Conservation (phyloP, 2,113 vertebrate genomes). For the Cavia porcellus region DNA sequence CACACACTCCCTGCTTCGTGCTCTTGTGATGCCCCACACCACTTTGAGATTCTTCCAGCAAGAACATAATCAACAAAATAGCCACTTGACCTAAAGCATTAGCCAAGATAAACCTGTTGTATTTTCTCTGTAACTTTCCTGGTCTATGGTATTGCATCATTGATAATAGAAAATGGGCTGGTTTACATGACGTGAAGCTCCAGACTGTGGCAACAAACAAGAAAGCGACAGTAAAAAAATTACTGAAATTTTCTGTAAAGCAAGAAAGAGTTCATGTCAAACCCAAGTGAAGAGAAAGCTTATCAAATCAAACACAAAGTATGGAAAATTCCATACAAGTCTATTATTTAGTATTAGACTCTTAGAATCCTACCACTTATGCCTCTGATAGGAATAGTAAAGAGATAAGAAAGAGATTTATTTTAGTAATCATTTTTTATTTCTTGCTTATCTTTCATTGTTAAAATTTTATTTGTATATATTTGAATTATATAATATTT, state of each 20-base stretch:
- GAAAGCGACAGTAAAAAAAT: not conserved
- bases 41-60: not conserved
- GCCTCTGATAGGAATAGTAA: not conserved
- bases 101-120: not conserved
- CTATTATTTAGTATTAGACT: not conserved
- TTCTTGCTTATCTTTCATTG: not conserved
- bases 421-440: not conserved
- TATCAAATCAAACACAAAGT: not conserved
- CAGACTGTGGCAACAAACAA: not conserved
- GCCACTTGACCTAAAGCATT: not conserved
- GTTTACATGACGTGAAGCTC: not conserved
- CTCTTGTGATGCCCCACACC: not conserved
- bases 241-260: not conserved
- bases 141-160: not conserved
- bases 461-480: not conserved
- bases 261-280: not conserved
- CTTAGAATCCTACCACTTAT: not conserved
- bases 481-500: not conserved
- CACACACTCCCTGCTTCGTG: not conserved
- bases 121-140: not conserved
- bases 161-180: not conserved
- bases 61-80: not conserved
- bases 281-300: not conserved
- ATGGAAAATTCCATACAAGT: not conserved
- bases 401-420: not conserved